Base-by-base conservation (phyloP, 2,888 invertebrate species). In the Pachycephus smyrnensis region DNA sequence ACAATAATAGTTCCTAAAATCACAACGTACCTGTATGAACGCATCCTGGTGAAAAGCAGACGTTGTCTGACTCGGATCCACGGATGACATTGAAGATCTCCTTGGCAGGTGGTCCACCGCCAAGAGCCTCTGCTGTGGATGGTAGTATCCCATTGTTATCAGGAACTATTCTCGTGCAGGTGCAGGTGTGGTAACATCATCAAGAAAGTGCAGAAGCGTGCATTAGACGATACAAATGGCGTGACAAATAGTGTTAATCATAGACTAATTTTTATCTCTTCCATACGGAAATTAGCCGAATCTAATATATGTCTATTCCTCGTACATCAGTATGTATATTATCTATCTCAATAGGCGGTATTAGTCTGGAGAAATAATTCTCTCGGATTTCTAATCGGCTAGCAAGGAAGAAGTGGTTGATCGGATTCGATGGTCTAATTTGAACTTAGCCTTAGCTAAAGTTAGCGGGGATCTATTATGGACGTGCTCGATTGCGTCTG, bases 11-110 rank as follows among this genome's bases (percentile, higher is more conserved):
- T 12, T 35, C 35, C n/a, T n/a, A 31, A 69, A 30, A 71, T 74
- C 31, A 37, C 32, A 77, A 84, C 89, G 90, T 89, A 95, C 95
- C 95, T 86, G 96, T 95, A 88, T 96, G 95, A 76, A 97, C 93
- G 92, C 98, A 98, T 85, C 96, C 97, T 12, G 95, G 93, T 0
- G 94, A 93, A 79, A 95, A 93, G 91, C 98, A 98, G 30, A 96
- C 89, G 30, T 92, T 90, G 15, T 92, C 90, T 4, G 89, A 83
- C 1, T 90, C 88, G 0, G 87, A 86, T 31, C 85, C 85, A 80
- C 89, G 92, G 80, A 84, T 79, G 31, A 88, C 83, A 4, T 85
- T 87, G 33, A 84, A 82, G 11, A 78, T 76, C 36, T 82, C 75
- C 80, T 82, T 84, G 32, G 82, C 40, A 68, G 76, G 23, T 35